Base-by-base conservation (phyloP, 2,797 vertebrate genomes). In the Vultur gryphus region DNA sequence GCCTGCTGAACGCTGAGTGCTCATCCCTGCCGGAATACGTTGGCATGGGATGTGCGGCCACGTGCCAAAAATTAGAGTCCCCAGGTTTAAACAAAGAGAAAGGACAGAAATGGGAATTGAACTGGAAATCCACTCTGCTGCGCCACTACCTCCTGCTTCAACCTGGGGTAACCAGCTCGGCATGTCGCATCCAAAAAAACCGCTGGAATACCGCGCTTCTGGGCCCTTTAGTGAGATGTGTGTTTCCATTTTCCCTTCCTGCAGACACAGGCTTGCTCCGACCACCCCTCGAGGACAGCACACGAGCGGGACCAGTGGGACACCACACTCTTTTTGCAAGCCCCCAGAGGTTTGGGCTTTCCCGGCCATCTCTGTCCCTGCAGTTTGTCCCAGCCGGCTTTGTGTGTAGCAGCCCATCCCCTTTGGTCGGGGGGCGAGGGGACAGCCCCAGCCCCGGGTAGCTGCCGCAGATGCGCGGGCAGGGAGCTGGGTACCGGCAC, bases 201-300 rank as follows among this genome's bases (percentile, higher is more conserved):
- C 2, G 0, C 52, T 15, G 70, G 43, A 7, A 29, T 8, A 4
- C 4, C 1, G 5, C 2, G 6, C 16, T 41, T 13, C 10, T 13
- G 46, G 51, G 44, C 7, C 13, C 52, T 19, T 7, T 7, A 31
- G 43, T 4, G 67, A 44, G 21, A 31, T 1, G 21, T 29, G 61
- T 4, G 4, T 19, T 41, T 41, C 35, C 43, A 6, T 10, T 3
- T 20, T 49, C 25, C 61, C 43, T 6, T n/a, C 11, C 70, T 7
- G 35, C 61, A 35, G 51, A 4, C n/a, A 6, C n/a, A 5, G 24
- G 18, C 35, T 41, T 25, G n/a, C 18, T n/a, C 49, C 2, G 3
- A 16, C 4, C 20, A 4, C 2, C 57, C 48, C 57, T 25, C 7
- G 1, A 6, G 16, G 48, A 13, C 25, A 8, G 54, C 78, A 46